Conservation (phyloP, 2,888 invertebrate species). For the Cryptocephalus primarius region DNA sequence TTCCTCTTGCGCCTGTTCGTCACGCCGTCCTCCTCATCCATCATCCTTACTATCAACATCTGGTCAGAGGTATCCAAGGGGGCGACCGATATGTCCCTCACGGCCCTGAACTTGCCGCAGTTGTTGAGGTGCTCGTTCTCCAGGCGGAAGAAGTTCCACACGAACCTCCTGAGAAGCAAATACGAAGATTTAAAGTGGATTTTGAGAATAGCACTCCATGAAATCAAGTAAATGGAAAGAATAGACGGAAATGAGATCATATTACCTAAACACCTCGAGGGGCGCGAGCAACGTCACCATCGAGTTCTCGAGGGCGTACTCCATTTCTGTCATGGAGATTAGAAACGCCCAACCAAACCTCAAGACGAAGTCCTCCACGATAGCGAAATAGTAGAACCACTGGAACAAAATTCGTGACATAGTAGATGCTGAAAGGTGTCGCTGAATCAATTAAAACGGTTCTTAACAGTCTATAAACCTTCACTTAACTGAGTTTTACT, state of each 20-base stretch:
- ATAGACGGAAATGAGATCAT: not conserved
- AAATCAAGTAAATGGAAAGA: too few relatives aligned
- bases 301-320: slow-evolving; percentile 62
- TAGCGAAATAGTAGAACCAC: slow-evolving; percentile 93
- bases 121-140: slow-evolving; percentile 99
- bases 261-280: slow-evolving; percentile 77
- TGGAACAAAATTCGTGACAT: slow-evolving; percentile 33
- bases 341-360: slow-evolving; percentile 90
- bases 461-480: too few relatives aligned
- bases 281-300: slow-evolving; percentile 77
- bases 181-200: not conserved
- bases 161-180: slow-evolving; percentile 60
- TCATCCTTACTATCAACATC: slow-evolving; percentile 80
- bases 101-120: slow-evolving; percentile 97
- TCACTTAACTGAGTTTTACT: too few relatives aligned
- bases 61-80: slow-evolving; percentile 91
- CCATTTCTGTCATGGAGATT: slow-evolving; percentile 72
- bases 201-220: not conserved
- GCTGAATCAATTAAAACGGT: too few relatives aligned
- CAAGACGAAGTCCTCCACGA: slow-evolving; percentile 86
- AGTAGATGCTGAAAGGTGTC: too few relatives aligned
- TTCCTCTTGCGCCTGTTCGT: slow-evolving; percentile 54
- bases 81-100: slow-evolving; percentile 92
- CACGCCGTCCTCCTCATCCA: slow-evolving; percentile 89
- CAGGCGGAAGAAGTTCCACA: slow-evolving; percentile 99